Evolutionary conservation across 2,797 vertebrate genomes (phyloP).

Genomic region (Denticeps clupeoides): DNA sequence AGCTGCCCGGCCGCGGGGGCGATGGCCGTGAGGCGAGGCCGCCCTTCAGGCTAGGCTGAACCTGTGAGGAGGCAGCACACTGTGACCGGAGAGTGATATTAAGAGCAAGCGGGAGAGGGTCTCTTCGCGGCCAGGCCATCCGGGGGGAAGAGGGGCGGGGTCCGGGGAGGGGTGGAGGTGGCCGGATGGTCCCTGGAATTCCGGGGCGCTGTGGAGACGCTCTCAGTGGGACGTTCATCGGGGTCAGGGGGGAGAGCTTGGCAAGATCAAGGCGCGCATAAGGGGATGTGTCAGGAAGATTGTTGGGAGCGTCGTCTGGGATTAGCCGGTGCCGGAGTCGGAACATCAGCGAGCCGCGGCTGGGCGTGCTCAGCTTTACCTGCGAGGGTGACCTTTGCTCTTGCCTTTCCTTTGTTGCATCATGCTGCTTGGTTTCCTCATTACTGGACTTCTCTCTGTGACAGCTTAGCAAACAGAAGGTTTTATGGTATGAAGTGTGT

Average conservation of each 20-base stretch:
- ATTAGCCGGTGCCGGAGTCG: conserved; percentile 22
- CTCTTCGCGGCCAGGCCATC: conserved; percentile 39
- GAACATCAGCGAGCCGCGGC: not conserved
- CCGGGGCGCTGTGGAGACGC: conserved; percentile 38
- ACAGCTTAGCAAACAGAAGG: too few species aligned
- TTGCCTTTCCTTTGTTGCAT: not conserved
- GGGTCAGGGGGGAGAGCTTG: conserved; percentile 29
- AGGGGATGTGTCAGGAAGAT: conserved; percentile 47
- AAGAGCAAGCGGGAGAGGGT: conserved; percentile 40
- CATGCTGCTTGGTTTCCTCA: not conserved
- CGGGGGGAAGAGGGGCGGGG: conserved; percentile 28
- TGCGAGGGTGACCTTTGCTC: not conserved
- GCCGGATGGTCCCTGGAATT: conserved; percentile 35
- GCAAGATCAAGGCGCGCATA: conserved; percentile 47
- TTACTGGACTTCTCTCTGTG: not conserved
- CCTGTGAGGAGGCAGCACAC: conserved; percentile 50
- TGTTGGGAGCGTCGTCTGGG: conserved; percentile 34
- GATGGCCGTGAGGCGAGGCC: too few species aligned
- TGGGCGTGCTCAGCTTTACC: not conserved
- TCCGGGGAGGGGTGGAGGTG: conserved; percentile 9
- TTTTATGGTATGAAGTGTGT: too few species aligned
- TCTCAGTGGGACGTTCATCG: conserved; percentile 32
- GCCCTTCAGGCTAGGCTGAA: conserved; percentile 59
- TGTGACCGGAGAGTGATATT: conserved; percentile 62
- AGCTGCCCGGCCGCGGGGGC: too few species aligned